Percentiles rank a stretch among this genome's conserved stretches.
Conservation (phyloP, 1,140 invertebrate genomes). For the Dolichoris vasculosae region DNA sequence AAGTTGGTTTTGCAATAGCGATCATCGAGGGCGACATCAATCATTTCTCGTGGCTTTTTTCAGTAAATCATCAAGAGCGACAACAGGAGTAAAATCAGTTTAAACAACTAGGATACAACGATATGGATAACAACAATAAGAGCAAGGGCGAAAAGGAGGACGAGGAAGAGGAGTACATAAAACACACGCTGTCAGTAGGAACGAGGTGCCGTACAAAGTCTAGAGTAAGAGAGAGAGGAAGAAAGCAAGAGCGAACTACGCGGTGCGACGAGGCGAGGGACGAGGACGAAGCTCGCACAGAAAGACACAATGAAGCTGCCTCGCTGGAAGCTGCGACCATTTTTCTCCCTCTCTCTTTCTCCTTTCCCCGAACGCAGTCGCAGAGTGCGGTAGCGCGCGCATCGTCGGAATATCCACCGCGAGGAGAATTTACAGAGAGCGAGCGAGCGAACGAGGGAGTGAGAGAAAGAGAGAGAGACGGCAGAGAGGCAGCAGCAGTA, state of each 20-base stretch:
- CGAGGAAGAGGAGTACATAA: neutral
- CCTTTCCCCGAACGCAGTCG: neutral
- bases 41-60: neutral
- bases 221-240: neutral
- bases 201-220: neutral
- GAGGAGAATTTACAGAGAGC: neutral
- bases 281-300: neutral
- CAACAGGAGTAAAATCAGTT: neutral
- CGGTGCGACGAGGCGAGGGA: neutral
- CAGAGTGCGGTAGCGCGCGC: conserved; percentile 15
- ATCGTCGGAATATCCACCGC: neutral
- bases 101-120: too few relatives aligned
- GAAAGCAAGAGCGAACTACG: neutral
- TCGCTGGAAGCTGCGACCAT: conserved; percentile 14
- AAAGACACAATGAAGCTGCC: neutral
- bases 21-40: neutral
- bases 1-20: neutral
- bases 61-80: neutral
- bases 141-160: neutral
- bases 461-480: conserved; percentile 16
- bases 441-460: conserved; percentile 4
- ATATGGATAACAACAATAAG: neutral
- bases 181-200: neutral
- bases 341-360: conserved; percentile 14
- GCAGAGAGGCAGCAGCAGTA: neutral